Evolutionary conservation across 2,113 vertebrate genomes (phyloP).

Genomic region (Macrotus californicus): DNA sequence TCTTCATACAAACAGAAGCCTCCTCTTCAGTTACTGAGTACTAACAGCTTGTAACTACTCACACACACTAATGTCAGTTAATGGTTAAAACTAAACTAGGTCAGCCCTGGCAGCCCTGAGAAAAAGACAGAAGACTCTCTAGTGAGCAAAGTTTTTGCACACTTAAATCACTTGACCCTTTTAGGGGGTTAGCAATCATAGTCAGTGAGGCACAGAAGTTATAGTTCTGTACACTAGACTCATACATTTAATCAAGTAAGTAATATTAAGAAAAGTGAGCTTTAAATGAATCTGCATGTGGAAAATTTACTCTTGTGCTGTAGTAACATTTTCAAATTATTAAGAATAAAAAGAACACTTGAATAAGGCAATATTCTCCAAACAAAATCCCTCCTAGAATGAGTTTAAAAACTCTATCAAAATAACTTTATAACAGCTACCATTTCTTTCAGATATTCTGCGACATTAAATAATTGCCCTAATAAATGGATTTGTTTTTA

Average conservation of each 20-base stretch:
- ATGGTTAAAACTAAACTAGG: neutral
- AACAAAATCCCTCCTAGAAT: conserved; percentile 12
- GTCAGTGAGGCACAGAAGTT: neutral
- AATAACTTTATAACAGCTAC: neutral
- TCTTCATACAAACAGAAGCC: neutral
- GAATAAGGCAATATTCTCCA: conserved; percentile 33
- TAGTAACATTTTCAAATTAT: neutral
- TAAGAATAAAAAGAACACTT: conserved; percentile 36
- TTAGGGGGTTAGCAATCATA: neutral
- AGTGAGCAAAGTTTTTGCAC: neutral
- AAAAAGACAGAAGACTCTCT: neutral
- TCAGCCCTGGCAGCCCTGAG: neutral
- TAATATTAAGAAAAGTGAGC: neutral
- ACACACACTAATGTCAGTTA: neutral
- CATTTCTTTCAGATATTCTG: conserved; percentile 21
- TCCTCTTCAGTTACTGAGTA: neutral
- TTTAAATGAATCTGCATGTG: neutral
- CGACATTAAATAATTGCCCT: neutral
- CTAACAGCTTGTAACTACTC: neutral
- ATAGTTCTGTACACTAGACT: neutral
- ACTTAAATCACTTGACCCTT: neutral
- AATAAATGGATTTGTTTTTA: neutral
- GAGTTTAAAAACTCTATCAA: neutral
- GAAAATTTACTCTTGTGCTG: neutral
- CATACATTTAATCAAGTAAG: neutral